A percentile compares a stretch with the other conserved stretches of the same genome.
These are phyloP conservation scores for Nomada fabriciana DNA, from an alignment of 2,888 invertebrate species.

Conservation along the genomic window DNA sequence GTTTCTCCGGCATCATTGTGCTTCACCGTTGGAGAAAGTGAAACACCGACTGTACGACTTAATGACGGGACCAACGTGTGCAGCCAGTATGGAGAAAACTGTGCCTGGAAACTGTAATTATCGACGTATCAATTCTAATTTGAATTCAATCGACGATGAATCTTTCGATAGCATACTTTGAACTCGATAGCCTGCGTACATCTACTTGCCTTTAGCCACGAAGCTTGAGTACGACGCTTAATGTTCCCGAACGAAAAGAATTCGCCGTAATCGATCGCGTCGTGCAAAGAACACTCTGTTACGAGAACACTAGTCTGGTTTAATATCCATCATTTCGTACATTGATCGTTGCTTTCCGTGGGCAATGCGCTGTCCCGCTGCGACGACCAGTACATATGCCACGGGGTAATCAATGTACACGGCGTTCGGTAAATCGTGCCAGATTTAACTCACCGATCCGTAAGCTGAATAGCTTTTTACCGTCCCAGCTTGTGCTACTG, in stretches of 20 bases:
- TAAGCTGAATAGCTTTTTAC: background rate
- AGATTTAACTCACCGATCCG: background rate
- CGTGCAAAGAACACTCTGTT: conserved; percentile 37
- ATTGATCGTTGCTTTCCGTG: conserved; percentile 60
- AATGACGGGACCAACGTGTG: conserved; percentile 32
- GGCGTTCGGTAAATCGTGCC: conserved; percentile 20
- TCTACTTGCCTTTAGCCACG: background rate
- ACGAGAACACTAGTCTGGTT: conserved; percentile 53
- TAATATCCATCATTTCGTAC: conserved; percentile 69
- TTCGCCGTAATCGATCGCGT: conserved; percentile 54
- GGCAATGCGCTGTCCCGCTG: conserved; percentile 56
- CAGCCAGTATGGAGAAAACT: background rate
- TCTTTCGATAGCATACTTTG: background rate
- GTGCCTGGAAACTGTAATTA: conserved; percentile 4
- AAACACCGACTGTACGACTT: conserved; percentile 42
- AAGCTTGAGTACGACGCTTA: too few relatives aligned
- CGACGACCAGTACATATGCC: conserved; percentile 39
- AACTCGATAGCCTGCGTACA: background rate
- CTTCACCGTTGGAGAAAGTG: conserved; percentile 48
- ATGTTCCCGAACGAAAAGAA: conserved; percentile 7
- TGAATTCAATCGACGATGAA: background rate
- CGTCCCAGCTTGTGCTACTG: background rate
- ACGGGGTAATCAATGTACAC: conserved; percentile 12
- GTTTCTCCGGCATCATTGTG: conserved; percentile 56
- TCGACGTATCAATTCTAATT: background rate